Conservation (phyloP, 2,888 invertebrate species). For the Siphlonurus alternatus region DNA sequence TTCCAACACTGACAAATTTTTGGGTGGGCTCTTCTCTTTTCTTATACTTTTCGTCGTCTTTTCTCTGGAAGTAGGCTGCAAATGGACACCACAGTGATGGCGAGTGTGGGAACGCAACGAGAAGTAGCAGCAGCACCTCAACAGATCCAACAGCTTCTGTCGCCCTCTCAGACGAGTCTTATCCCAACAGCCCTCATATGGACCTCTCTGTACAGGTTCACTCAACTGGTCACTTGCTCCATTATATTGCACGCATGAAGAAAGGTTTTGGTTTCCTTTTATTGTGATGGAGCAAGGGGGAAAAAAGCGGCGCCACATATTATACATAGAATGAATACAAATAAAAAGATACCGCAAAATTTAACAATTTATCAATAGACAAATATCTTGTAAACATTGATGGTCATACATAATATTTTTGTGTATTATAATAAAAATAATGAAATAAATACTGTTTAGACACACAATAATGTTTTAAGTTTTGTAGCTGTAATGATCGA, state of each 20-base stretch:
- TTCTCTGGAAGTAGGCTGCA: not conserved
- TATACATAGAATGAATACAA: no score
- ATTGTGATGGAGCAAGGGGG: no score
- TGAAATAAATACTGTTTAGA: no score
- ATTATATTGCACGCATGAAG: not conserved
- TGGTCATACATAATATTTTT: no score
- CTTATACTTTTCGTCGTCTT: not conserved
- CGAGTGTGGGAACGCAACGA: not conserved
- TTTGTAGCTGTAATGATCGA: no score
- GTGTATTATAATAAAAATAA: no score
- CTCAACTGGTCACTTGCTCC: not conserved
- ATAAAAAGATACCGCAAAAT: not conserved
- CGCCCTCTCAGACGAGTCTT: no score
- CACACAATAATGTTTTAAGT: no score
- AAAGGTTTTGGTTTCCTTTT: no score
- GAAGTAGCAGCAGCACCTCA: no score
- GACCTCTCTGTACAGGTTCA: not conserved
- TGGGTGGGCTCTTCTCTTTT: not conserved
- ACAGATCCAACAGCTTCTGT: no score
- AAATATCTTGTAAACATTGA: not conserved
- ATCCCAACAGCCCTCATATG: not conserved
- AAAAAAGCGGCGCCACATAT: not conserved
- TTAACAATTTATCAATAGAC: not conserved
- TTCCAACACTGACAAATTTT: not conserved
- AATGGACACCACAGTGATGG: not conserved